These are phyloP conservation scores for Oreochromis tanganicae DNA, from an alignment of 2,113 vertebrate genomes.

Conservation along the genomic window DNA sequence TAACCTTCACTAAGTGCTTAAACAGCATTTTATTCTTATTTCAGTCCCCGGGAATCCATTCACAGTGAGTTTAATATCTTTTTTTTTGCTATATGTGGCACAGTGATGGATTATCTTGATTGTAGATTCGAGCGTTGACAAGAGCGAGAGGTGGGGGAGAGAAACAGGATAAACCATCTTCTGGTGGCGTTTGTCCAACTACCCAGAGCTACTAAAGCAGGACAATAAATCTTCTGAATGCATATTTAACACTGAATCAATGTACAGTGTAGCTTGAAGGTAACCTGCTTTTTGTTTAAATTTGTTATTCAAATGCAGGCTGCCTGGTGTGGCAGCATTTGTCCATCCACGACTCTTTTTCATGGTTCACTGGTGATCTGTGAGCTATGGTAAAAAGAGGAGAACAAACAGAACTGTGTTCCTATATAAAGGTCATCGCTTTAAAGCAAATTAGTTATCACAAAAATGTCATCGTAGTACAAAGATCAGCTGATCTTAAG, in stretches of 20 bases:
- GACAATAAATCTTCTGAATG: conserved; percentile 70
- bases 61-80: conserved; percentile 63
- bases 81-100: conserved; percentile 66
- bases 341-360: conserved; percentile 17
- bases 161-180: conserved; percentile 19
- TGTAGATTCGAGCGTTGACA: conserved; percentile 64
- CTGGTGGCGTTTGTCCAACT: conserved; percentile 49
- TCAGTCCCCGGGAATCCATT: conserved; percentile 49
- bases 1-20: conserved; percentile 66
- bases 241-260: conserved; percentile 68
- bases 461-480: not conserved
- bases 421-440: not conserved
- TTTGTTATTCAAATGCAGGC: conserved; percentile 59
- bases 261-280: conserved; percentile 63
- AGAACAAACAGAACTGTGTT: not conserved
- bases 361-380: conserved; percentile 17
- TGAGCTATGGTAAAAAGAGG: not conserved
- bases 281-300: conserved; percentile 54
- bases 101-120: conserved; percentile 72
- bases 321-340: conserved; percentile 3
- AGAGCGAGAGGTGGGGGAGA: not conserved
- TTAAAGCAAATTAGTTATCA: not conserved
- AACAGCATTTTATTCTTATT: conserved; percentile 67
- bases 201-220: conserved; percentile 28
- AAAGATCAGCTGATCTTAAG: not conserved